A percentile compares a stretch with the other conserved stretches of the same genome.
phyloP scores from a whole-genome alignment of 2,113 vertebrate species.

The Gallinago media region DNA sequence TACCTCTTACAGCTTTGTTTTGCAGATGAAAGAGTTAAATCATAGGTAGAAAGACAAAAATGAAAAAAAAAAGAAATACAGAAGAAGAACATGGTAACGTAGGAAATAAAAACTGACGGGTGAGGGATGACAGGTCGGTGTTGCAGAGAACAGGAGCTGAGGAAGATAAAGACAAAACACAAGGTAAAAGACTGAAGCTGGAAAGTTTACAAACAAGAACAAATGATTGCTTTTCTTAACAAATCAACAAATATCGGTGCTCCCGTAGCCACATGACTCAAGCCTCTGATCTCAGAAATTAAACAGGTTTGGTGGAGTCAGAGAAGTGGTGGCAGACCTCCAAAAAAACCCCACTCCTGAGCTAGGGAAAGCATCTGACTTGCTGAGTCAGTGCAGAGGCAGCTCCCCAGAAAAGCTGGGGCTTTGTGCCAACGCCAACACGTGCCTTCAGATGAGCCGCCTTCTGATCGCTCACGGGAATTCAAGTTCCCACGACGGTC shows the following conservation, averaged over 20 bases:
- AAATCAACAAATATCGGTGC: not conserved
- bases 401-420: not conserved
- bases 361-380: not conserved
- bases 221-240: not conserved
- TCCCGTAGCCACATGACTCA: not conserved
- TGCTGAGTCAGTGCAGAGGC: slow-evolving; percentile 4
- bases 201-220: not conserved
- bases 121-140: not conserved
- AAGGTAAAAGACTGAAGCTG: not conserved
- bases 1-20: not conserved
- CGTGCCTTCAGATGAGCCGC: not conserved
- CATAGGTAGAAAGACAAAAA: not conserved
- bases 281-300: not conserved
- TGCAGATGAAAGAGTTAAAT: not conserved
- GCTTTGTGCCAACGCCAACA: not conserved
- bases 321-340: not conserved
- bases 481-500: not conserved
- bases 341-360: not conserved
- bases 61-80: not conserved
- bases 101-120: not conserved
- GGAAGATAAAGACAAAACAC: not conserved
- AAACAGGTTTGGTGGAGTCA: not conserved
- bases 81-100: not conserved
- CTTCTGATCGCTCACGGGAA: not conserved
- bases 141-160: not conserved